phyloP scores from a whole-genome alignment of 2,888 invertebrate species.

The Parelbella ahira region DNA sequence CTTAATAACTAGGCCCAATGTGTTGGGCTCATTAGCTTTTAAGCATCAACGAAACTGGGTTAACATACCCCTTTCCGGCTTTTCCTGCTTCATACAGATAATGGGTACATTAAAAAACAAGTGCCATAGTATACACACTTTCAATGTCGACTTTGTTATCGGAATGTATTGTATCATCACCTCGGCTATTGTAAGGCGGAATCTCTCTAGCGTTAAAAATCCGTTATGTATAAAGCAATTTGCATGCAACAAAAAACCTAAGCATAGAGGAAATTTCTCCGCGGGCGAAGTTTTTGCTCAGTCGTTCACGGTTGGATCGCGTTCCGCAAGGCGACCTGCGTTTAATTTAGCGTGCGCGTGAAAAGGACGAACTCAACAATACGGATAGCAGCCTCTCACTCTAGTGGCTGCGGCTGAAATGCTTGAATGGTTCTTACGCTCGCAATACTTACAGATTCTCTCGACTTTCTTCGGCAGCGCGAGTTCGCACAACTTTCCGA shows the following conservation, averaged over 20 bases:
- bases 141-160: too few species aligned
- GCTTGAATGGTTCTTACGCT: conserved; percentile 24
- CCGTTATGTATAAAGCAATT: conserved; percentile 56
- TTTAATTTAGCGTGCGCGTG: conserved; percentile 41
- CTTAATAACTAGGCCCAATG: too few species aligned
- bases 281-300: conserved; percentile 52
- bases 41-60: too few species aligned
- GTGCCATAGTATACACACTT: too few species aligned
- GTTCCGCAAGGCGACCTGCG: conserved; percentile 46
- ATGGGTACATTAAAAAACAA: too few species aligned
- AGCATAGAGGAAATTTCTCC: conserved; percentile 61
- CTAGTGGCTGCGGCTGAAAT: conserved; percentile 20
- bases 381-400: conserved; percentile 20
- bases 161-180: too few species aligned
- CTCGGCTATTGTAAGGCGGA: too few species aligned
- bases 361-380: conserved; percentile 33
- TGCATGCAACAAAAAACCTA: conserved; percentile 51
- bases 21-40: too few species aligned
- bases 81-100: too few species aligned
- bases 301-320: conserved; percentile 56
- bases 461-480: conserved; percentile 53
- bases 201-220: conserved; percentile 37
- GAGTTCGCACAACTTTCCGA: conserved; percentile 68
- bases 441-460: conserved; percentile 32
- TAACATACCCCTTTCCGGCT: too few species aligned